These are phyloP conservation scores for Sapajus apella DNA, from an alignment of 2,113 vertebrate genomes.

Conservation along the genomic window DNA sequence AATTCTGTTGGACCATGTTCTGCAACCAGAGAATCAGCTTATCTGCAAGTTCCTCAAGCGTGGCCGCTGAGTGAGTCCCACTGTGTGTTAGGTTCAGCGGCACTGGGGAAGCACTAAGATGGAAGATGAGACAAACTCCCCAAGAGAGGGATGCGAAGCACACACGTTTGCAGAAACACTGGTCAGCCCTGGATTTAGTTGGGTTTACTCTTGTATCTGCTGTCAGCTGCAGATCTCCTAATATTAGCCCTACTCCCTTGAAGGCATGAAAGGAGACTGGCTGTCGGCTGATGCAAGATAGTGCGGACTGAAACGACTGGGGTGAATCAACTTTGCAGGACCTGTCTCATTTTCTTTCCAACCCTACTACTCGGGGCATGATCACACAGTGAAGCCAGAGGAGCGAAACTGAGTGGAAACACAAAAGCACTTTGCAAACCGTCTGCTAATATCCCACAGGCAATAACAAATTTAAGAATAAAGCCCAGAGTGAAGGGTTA, in stretches of 20 bases:
- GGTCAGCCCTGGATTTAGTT: not conserved
- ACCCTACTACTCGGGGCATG: not conserved
- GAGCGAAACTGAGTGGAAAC: not conserved
- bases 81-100: not conserved
- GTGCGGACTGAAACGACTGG: not conserved
- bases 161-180: not conserved
- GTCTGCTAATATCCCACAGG: not conserved
- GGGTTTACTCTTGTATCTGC: no score
- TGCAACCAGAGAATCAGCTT: no score
- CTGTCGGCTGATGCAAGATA: no score
- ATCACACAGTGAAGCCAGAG: not conserved
- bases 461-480: not conserved
- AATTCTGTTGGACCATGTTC: not conserved
- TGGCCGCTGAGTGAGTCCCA: not conserved
- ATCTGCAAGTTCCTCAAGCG: not conserved
- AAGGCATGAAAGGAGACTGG: not conserved
- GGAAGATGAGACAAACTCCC: not conserved
- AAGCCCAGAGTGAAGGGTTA: not conserved
- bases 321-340: no score
- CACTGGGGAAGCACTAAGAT: not conserved
- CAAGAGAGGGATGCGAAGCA: no score
- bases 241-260: no score
- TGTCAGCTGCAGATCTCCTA: not conserved
- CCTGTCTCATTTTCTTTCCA: no score
- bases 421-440: not conserved